Conservation (phyloP, 2,888 invertebrate genomes). For the Sphaerolaimus hirsutus region DNA sequence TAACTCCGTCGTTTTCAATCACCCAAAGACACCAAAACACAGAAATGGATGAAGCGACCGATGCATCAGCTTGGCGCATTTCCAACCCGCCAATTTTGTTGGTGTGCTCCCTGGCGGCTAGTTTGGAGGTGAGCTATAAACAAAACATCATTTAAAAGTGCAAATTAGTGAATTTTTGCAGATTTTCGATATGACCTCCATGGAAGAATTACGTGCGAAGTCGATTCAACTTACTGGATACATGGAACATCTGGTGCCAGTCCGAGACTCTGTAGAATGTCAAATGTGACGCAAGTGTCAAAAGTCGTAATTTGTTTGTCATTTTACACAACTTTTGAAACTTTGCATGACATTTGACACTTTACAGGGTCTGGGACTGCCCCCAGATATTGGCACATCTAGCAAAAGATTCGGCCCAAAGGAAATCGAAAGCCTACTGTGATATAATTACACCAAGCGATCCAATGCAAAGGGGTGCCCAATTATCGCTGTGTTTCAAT, state of each 20-base stretch:
- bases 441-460: slow-evolving; percentile 34
- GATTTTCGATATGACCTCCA: slow-evolving; percentile 31
- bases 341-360: too few species aligned
- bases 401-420: neutral
- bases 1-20: too few species aligned
- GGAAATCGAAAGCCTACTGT: slow-evolving; percentile 13
- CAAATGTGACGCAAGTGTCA: slow-evolving; percentile 3
- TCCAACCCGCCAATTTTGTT: slow-evolving; percentile 35
- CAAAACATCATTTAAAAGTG: neutral
- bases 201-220: slow-evolving; percentile 29
- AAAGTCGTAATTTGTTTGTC: too few species aligned
- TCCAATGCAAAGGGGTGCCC: slow-evolving; percentile 32
- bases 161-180: slow-evolving; percentile 11
- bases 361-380: too few species aligned
- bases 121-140: slow-evolving; percentile 26
- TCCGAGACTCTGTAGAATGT: neutral
- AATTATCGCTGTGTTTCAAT: slow-evolving; percentile 33
- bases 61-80: slow-evolving; percentile 32
- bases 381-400: neutral
- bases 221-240: slow-evolving; percentile 35
- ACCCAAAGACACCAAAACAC: too few species aligned
- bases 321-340: too few species aligned
- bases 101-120: slow-evolving; percentile 29
- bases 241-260: slow-evolving; percentile 24
- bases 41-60: slow-evolving; percentile 30